phyloP scores from a whole-genome alignment of 2,888 invertebrate species.

The Pammene fasciana region DNA sequence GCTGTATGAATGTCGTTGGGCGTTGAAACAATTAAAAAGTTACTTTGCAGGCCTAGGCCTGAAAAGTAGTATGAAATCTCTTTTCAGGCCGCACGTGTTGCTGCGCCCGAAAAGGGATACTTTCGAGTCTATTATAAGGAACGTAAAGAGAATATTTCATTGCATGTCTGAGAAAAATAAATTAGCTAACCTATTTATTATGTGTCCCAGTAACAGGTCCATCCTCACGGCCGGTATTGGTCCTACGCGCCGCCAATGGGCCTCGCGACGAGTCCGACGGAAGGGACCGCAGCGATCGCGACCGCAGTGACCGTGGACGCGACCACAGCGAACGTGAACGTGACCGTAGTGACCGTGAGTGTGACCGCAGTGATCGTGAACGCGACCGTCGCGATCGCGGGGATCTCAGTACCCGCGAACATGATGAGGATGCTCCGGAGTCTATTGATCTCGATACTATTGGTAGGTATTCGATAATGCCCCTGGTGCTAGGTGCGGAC shows the following conservation, averaged over 20 bases:
- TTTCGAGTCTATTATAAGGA: no score
- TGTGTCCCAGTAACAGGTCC: constrained; percentile 6
- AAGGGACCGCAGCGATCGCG: neutral
- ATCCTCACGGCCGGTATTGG: constrained; percentile 1
- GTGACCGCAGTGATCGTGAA: neutral
- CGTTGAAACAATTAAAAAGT: no score
- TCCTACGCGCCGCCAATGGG: neutral
- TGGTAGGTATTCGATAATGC: neutral
- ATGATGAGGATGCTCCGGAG: neutral
- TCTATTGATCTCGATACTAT: constrained; percentile 3
- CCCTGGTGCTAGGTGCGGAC: neutral
- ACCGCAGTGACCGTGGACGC: neutral
- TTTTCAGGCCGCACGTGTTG: no score
- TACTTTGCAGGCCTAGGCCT: no score
- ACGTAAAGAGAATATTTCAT: no score
- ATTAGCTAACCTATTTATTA: no score
- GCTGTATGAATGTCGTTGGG: no score
- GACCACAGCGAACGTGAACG: neutral
- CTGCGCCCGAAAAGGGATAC: no score
- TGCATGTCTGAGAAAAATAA: no score
- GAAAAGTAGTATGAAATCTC: no score
- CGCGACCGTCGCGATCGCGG: neutral
- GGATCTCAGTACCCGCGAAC: neutral
- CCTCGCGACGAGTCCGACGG: constrained; percentile 12
- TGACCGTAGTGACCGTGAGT: neutral